A percentile compares a stretch with the other conserved stretches of the same genome.
These are phyloP conservation scores for Tethya wilhelma DNA, from an alignment of 37 sponge, comb jelly and placozoan genomes.

Conservation along the genomic window DNA sequence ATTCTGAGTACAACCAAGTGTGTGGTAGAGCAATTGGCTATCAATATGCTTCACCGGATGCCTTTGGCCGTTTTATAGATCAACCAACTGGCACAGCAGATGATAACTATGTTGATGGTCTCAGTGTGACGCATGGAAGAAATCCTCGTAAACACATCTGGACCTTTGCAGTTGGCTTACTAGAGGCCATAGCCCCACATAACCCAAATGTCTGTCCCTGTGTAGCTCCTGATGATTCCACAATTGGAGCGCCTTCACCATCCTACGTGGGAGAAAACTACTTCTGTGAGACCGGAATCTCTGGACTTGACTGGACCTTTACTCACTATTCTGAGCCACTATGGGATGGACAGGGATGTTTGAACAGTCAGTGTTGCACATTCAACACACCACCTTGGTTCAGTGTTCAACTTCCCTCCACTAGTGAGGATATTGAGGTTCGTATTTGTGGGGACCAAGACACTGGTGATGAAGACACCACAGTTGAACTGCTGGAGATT, in stretches of 20 bases:
- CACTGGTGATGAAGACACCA: too few species aligned
- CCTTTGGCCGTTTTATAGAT: neutral
- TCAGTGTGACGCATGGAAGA: constrained; percentile 11
- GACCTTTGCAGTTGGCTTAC: constrained; percentile 20
- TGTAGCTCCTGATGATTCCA: neutral
- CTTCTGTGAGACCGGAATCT: constrained; percentile 22
- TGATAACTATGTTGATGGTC: constrained; percentile 12
- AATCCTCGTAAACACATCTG: constrained; percentile 27
- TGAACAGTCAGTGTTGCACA: constrained; percentile 7
- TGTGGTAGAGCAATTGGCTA: constrained; percentile 2
- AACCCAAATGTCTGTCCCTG: constrained; percentile 4
- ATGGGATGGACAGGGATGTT: constrained; percentile 37
- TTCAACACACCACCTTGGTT: constrained; percentile 17
- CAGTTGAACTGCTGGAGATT: too few species aligned
- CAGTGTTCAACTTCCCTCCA: too few species aligned
- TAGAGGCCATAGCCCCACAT: too few species aligned
- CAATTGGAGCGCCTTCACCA: constrained; percentile 11
- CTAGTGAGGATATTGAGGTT: too few species aligned
- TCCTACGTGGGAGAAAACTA: constrained; percentile 28
- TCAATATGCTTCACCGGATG: neutral
- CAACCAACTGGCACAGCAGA: neutral
- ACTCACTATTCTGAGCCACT: too few species aligned
- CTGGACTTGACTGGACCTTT: too few species aligned
- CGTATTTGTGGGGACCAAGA: too few species aligned
- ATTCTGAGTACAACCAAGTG: constrained; percentile 3